A percentile compares a stretch with the other conserved stretches of the same genome.
These are phyloP conservation scores for Drosophila recens DNA, from an alignment of 2,888 invertebrate species.

Conservation along the genomic window DNA sequence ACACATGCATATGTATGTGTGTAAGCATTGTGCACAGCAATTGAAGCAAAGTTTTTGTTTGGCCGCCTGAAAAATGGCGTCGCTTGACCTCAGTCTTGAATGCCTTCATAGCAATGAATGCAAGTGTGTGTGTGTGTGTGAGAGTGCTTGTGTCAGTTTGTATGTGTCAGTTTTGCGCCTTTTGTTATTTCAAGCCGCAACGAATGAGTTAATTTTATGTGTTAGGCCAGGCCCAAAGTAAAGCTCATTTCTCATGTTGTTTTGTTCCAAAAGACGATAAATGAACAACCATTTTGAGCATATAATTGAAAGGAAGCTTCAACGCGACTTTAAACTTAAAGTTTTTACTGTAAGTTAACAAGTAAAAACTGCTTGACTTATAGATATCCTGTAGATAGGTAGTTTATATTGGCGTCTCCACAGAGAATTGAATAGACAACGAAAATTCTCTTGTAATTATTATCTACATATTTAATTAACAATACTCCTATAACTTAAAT, in stretches of 20 bases:
- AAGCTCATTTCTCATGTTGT: slow-evolving; percentile 60
- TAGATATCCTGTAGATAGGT: not conserved
- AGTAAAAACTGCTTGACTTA: not conserved
- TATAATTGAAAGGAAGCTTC: slow-evolving; percentile 37
- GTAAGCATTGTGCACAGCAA: slow-evolving; percentile 34
- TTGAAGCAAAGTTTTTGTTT: slow-evolving; percentile 69
- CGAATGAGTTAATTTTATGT: slow-evolving; percentile 77
- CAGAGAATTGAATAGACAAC: no score
- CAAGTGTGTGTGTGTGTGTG: no score
- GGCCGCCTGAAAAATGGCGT: slow-evolving; percentile 73
- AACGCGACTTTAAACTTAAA: slow-evolving; percentile 33
- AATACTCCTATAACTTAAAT: no score
- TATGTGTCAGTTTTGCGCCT: slow-evolving; percentile 31
- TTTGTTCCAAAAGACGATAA: slow-evolving; percentile 39
- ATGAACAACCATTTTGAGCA: slow-evolving; percentile 32
- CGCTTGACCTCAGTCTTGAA: slow-evolving; percentile 70
- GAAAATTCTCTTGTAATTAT: no score
- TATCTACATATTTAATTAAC: no score
- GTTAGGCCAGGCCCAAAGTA: slow-evolving; percentile 59
- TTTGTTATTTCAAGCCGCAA: slow-evolving; percentile 67
- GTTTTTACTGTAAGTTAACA: slow-evolving; percentile 1
- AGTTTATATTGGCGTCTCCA: no score
- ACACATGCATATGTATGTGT: slow-evolving; percentile 14
- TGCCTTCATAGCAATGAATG: slow-evolving; percentile 29
- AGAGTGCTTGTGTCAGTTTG: not conserved